Conservation (phyloP, 2,797 vertebrate genomes). For the Sandelia bainsii region DNA sequence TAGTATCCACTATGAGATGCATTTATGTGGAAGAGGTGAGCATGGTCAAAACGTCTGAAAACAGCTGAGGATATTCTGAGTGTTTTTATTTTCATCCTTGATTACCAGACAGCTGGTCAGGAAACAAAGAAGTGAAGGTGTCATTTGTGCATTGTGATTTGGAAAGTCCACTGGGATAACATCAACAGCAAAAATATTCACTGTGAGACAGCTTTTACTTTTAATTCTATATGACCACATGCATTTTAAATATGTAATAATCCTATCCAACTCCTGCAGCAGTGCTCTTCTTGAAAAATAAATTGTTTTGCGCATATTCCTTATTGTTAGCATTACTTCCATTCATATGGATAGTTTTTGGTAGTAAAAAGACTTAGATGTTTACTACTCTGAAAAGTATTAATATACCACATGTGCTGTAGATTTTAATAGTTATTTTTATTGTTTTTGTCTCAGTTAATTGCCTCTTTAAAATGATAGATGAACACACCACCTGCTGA, state of each 20-base stretch:
- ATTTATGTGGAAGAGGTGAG: constrained; percentile 33
- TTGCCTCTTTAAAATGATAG: constrained; percentile 39
- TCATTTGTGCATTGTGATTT: neutral
- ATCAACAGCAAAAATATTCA: neutral
- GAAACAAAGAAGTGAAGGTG: neutral
- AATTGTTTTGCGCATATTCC: neutral
- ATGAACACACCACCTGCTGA: constrained; percentile 50
- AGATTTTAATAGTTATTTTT: constrained; percentile 3
- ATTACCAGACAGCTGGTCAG: neutral
- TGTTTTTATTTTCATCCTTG: constrained; percentile 6
- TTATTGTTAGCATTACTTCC: neutral
- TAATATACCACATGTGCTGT: neutral
- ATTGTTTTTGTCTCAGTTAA: constrained; percentile 34
- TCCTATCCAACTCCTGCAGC: neutral
- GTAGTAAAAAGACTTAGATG: neutral
- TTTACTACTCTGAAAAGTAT: neutral
- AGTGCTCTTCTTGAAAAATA: neutral
- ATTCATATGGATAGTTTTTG: neutral
- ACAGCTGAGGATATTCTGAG: neutral
- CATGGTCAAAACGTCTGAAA: constrained; percentile 6
- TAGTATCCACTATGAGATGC: constrained; percentile 9
- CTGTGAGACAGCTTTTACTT: neutral
- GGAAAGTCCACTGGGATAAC: neutral
- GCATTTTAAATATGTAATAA: neutral
- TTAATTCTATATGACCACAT: constrained; percentile 19